Evolutionary conservation across 2,888 invertebrate genomes (phyloP), one percentile per base, ranked within the genome.

Genomic region (Saturnia pavonia): DNA sequence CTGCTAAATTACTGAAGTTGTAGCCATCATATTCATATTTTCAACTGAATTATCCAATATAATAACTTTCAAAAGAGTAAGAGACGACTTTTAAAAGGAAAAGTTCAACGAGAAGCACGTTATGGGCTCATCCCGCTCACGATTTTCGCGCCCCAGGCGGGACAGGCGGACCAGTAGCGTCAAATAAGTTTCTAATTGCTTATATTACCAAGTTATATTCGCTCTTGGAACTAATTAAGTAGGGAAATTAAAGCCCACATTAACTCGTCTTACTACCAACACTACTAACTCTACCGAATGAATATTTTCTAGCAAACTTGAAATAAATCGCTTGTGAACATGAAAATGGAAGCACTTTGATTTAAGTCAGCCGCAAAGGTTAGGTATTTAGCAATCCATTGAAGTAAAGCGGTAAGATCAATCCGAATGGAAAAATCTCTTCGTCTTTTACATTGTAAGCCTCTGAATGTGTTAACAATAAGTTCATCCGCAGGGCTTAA

Each of bases 131-230:
- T 93, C 92, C 91, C 90, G 91, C 89, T 91, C 92, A 90, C 88
- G 91, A 91, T 88, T 91, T 87, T 86, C 86, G 83, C 83, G 91
- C 93, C 91, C 86, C 88, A 87, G 92, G 92, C 91, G 88, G 87
- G 88, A 84, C 91, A 85, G 87, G 89, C 92, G 88, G 91, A 90
- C 92, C 91, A 90, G 91, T 88, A 91, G 91, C 92, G 89, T 92
- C 92, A 92, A 94, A 92, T 92, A 94, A 94, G 91, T 92, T 94
- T 93, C 91, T 94, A 93, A 93, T 94, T 94, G 92, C 92, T 93
- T 93, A 91, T 92, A 93, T 93, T 94, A 92, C 91, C 91, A 91
- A 92, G 91, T 92, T 92, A 90, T 92, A 92, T 91, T 92, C 90
- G 86, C 89, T 91, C 88, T 91, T 88, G 82, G 82, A 90, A 90